Evolutionary conservation across 2,113 vertebrate species (phyloP).

Genomic region (Phaethon lepturus): DNA sequence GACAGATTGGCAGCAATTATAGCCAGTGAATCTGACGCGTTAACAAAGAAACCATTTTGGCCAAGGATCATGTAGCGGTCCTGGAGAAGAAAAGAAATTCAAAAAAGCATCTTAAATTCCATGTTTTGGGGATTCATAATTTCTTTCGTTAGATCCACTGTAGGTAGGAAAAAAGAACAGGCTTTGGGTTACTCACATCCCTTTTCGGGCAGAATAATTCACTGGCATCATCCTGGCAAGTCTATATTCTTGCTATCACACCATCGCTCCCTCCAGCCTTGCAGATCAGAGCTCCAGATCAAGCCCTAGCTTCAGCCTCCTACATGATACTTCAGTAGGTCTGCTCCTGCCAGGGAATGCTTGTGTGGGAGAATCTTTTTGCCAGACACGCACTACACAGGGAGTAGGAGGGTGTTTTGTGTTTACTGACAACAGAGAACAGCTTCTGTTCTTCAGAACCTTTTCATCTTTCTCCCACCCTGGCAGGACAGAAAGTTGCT

Average conservation of each 20-base stretch:
- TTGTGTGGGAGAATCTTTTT: neutral
- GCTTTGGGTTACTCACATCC: neutral
- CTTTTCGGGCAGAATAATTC: neutral
- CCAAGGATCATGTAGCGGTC: constrained; percentile 98
- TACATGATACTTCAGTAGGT: neutral
- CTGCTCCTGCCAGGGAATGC: neutral
- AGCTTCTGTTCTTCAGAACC: neutral
- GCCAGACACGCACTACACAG: fast-evolving
- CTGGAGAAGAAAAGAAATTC: constrained; percentile 74
- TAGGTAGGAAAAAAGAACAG: neutral
- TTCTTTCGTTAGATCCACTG: neutral
- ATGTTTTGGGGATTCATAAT: neutral
- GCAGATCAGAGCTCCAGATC: neutral
- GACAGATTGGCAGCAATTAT: constrained; percentile 95
- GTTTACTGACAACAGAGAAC: neutral
- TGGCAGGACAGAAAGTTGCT: neutral
- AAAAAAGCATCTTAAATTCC: neutral
- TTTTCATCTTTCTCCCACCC: neutral
- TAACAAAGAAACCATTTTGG: constrained; percentile 96
- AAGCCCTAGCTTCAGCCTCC: neutral
- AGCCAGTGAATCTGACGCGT: constrained; percentile 93
- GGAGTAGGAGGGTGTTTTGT: neutral
- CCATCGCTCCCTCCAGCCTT: neutral
- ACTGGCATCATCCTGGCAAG: neutral
- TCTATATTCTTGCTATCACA: neutral